Base-by-base conservation (phyloP, 1,140 invertebrate species). In the Prorops nasuta region DNA sequence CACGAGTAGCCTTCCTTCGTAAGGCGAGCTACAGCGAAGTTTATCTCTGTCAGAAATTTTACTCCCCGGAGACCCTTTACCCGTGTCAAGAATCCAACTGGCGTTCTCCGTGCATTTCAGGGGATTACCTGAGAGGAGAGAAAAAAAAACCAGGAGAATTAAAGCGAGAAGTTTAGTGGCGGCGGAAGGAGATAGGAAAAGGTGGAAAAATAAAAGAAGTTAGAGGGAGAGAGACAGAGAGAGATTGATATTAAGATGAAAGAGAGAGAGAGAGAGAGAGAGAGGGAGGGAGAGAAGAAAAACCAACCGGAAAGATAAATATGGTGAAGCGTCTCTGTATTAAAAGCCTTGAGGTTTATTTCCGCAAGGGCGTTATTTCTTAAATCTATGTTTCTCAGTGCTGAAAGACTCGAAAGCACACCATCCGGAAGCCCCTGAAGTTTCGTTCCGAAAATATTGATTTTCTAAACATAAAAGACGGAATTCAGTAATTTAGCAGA, bases 81-180 rank as follows among this genome's bases (percentile, higher is more conserved):
- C 71, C 16, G 75, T 56, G 37, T 81, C 60, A 14, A 80, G 54
- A 19, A 82, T 67, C 83, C 83, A 85, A 32, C 74, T 71, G n/a
- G 81, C 70, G 46, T 78, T 75, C 15, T 74, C 66, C 6, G 78
- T 76, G 49, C 83, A 85, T 63, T 79, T 82, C 78, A 82, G 83
- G 7, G 76, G 79, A 72, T 85, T 85, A 16, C 72, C 81, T 83
- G 51, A 14, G 19, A 59, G 51, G 45, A 40, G 20, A 46, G 17
- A 49, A 45, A 28, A 6, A 28, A 6, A 28, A n/a, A n/a, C n/a
- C n/a, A n/a, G n/a, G n/a, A n/a, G n/a, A n/a, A n/a, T n/a, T n/a
- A n/a, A n/a, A n/a, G n/a, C n/a, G n/a, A n/a, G n/a, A n/a, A n/a
- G n/a, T n/a, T n/a, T n/a, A n/a, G n/a, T n/a, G n/a, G n/a, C n/a